A percentile compares a stretch with the other conserved stretches of the same genome.
Conservation (phyloP, 2,113 vertebrate species). For the Ameiurus melas region DNA sequence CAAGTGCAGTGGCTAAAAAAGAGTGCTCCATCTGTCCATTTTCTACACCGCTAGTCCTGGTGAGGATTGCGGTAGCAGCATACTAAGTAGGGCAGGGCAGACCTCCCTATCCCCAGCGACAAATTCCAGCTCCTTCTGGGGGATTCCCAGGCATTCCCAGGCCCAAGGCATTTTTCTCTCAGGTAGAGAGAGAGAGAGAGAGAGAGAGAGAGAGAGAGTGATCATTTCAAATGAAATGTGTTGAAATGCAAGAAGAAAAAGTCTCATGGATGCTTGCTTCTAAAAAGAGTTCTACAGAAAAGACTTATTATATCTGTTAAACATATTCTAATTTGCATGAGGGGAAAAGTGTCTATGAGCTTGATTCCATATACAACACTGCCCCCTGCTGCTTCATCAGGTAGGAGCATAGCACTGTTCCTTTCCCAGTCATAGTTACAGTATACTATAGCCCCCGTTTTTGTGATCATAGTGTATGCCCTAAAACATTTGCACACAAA, state of each 20-base stretch:
- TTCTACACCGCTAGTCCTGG: no score
- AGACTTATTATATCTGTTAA: slow-evolving; percentile 43
- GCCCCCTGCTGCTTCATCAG: slow-evolving; percentile 67
- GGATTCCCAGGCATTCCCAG: no score
- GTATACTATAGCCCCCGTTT: not conserved
- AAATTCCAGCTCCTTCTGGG: no score
- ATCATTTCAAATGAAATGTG: slow-evolving; percentile 5
- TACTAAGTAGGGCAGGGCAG: no score
- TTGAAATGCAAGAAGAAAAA: not conserved
- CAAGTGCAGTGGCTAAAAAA: not conserved
- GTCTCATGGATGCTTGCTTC: not conserved
- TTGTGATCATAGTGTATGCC: not conserved
- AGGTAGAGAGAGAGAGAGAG: no score
- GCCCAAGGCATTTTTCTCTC: no score
- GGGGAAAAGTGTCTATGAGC: not conserved
- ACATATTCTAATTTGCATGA: slow-evolving; percentile 14
- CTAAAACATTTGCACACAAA: not conserved
- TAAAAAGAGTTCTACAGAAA: slow-evolving; percentile 5
- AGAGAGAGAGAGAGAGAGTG: not conserved
- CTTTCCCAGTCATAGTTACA: not conserved
- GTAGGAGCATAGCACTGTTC: not conserved
- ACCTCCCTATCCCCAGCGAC: no score
- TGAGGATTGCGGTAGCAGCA: no score
- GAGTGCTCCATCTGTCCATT: no score
- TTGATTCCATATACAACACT: slow-evolving; percentile 62